Conservation (phyloP, 2,797 vertebrate genomes). For the Hephaestus fuliginosus region DNA sequence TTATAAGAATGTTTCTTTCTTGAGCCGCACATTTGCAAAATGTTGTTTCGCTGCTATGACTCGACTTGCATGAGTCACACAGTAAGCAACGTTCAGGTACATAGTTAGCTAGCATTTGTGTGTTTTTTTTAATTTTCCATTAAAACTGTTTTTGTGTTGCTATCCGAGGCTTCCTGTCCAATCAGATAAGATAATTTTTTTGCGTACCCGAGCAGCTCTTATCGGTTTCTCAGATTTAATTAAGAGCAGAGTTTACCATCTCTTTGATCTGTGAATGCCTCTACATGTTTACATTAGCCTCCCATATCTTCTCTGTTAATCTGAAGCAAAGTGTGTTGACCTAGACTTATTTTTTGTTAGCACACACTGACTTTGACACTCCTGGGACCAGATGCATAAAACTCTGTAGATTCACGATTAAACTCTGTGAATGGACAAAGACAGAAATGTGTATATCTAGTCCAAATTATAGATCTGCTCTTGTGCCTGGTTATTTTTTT, state of each 20-base stretch:
- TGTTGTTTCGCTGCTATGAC: neutral
- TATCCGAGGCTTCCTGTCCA: neutral
- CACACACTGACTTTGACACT: neutral
- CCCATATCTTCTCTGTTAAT: neutral
- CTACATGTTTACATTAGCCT: slow-evolving; percentile 6
- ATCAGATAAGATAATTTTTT: slow-evolving; percentile 15
- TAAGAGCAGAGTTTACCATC: neutral
- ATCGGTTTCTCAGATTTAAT: slow-evolving; percentile 5
- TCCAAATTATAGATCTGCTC: no score
- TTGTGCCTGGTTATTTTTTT: no score
- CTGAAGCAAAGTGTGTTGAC: neutral
- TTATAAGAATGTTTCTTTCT: neutral
- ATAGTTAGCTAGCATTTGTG: neutral
- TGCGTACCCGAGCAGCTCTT: neutral
- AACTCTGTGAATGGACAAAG: no score
- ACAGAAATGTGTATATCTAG: no score
- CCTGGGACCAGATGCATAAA: no score
- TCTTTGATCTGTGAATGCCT: neutral
- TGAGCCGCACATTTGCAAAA: neutral
- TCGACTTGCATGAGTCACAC: neutral
- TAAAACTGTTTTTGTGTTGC: neutral
- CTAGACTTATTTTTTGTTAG: no score
- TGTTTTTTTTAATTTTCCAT: neutral
- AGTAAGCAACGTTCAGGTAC: neutral
- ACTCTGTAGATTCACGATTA: no score